phyloP scores from a whole-genome alignment of 2,797 vertebrate species.

The Rachycentron canadum region DNA sequence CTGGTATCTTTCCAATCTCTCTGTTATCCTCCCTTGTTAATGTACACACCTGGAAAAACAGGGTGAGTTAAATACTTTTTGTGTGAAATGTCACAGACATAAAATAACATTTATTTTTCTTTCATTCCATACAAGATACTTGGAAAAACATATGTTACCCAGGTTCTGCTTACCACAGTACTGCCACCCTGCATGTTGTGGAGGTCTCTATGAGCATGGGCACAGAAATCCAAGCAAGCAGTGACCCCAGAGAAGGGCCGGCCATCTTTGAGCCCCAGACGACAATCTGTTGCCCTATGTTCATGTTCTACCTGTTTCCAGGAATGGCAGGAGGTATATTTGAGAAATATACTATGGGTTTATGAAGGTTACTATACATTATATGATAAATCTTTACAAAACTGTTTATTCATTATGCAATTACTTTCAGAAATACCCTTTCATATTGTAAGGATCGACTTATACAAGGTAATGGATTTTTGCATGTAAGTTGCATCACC shows the following conservation, averaged over 20 bases:
- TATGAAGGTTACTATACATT: neutral
- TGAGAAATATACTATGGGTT: neutral
- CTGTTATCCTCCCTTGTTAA: constrained; percentile 98
- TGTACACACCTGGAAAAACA: constrained; percentile 91
- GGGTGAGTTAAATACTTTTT: neutral
- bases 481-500: neutral
- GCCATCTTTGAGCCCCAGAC: constrained; percentile 93
- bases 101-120: neutral
- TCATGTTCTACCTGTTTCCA: constrained; percentile 93
- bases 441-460: neutral
- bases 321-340: neutral
- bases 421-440: neutral
- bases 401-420: neutral
- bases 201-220: constrained; percentile 97
- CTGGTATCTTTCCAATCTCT: constrained; percentile 91
- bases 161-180: constrained; percentile 90
- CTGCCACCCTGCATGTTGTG: constrained; percentile 99
- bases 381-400: neutral
- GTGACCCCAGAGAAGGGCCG: constrained; percentile 99
- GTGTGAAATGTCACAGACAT: neutral
- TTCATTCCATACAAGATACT: neutral
- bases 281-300: constrained; percentile 93
- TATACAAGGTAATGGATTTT: neutral
- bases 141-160: neutral
- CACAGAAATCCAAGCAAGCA: constrained; percentile 98